A percentile compares a stretch with the other conserved stretches of the same genome.
These are phyloP conservation scores for Ceratoteleas bidentatus DNA, from an alignment of 1,140 invertebrate species.

Conservation along the genomic window DNA sequence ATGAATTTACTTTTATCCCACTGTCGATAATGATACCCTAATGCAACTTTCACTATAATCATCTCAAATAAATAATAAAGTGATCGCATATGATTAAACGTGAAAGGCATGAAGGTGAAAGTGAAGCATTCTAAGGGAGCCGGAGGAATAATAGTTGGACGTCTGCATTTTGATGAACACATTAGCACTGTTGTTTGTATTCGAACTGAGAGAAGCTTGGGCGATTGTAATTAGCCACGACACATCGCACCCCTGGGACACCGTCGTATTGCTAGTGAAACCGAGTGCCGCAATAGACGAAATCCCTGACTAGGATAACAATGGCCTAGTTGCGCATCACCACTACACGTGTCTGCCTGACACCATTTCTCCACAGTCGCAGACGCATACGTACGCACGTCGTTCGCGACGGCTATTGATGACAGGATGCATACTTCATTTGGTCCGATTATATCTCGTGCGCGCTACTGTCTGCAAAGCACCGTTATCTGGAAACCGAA, in stretches of 20 bases:
- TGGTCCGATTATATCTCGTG: slow-evolving; percentile 53
- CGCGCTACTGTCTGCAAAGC: slow-evolving; percentile 25
- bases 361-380: neutral
- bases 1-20: no score
- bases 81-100: no score
- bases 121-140: no score
- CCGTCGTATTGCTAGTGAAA: slow-evolving; percentile 55
- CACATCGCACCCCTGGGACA: slow-evolving; percentile 78
- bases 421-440: slow-evolving; percentile 49
- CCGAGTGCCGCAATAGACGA: slow-evolving; percentile 55
- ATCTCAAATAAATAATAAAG: no score
- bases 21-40: no score
- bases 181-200: slow-evolving; percentile 79
- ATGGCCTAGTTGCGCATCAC: slow-evolving; percentile 52
- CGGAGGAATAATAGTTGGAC: slow-evolving; percentile 62
- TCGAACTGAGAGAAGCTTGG: slow-evolving; percentile 76
- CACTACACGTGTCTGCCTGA: neutral
- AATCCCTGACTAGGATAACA: slow-evolving; percentile 61
- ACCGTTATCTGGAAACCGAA: slow-evolving; percentile 28
- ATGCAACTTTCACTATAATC: no score
- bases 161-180: slow-evolving; percentile 62
- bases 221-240: slow-evolving; percentile 80
- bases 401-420: slow-evolving; percentile 22
- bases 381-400: neutral
- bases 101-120: no score